A percentile compares a stretch with the other conserved stretches of the same genome.
Evolutionary conservation across 1,140 invertebrate genomes (phyloP).

Genomic region (Coenobita brevimanus): DNA sequence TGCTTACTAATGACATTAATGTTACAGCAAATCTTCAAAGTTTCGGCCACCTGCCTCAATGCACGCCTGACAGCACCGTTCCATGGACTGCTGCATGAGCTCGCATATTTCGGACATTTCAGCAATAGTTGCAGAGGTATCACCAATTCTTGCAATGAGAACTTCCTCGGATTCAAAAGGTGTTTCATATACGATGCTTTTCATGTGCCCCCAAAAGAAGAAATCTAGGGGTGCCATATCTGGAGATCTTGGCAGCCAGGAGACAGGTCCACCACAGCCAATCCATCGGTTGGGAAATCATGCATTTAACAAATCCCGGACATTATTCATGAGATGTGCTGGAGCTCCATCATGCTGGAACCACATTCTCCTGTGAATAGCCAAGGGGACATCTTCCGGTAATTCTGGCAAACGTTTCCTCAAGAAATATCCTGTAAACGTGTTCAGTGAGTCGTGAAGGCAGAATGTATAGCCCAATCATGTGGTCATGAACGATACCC

Average conservation of each 20-base stretch:
- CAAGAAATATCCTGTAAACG: background rate
- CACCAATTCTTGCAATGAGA: background rate
- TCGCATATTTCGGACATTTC: no score
- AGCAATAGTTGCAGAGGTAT: no score
- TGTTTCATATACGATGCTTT: conserved; percentile 7
- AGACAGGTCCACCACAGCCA: no score
- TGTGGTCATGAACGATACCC: background rate
- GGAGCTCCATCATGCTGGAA: background rate
- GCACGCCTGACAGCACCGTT: no score
- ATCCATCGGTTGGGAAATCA: conserved; percentile 17
- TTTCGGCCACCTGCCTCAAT: no score
- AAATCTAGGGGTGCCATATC: background rate
- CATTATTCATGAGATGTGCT: conserved; percentile 3
- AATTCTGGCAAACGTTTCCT: conserved; percentile 15
- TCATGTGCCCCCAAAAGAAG: conserved; percentile 18
- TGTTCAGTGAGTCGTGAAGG: background rate
- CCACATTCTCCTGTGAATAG: background rate
- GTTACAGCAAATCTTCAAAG: no score
- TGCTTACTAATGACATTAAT: no score
- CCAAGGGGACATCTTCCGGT: conserved; percentile 26
- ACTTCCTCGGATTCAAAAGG: background rate
- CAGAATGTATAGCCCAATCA: conserved; percentile 4
- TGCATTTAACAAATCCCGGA: no score
- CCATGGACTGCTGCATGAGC: no score
- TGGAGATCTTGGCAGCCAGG: conserved; percentile 1